Conservation (phyloP, 2,888 invertebrate genomes). For the Imbricaverruca yamaguchii region DNA sequence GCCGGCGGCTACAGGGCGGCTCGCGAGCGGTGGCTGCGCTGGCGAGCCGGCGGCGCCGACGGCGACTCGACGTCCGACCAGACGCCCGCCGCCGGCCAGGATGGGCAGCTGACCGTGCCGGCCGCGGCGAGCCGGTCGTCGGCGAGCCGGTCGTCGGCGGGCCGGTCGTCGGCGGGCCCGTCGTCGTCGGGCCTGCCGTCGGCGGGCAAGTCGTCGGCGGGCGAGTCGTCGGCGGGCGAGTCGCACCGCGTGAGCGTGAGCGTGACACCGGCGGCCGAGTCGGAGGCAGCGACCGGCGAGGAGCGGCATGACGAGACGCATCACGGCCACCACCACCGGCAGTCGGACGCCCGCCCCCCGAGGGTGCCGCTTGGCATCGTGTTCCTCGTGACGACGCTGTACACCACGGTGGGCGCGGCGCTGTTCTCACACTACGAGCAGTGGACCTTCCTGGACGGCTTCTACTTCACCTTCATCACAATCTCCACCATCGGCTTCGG, state of each 20-base stretch:
- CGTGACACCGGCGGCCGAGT: no score
- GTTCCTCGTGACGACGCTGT: neutral
- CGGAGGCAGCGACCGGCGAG: no score
- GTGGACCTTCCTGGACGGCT: neutral
- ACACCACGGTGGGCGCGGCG: neutral
- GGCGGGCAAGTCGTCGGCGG: neutral
- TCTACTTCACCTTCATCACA: constrained; percentile 18
- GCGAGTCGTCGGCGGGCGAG: neutral
- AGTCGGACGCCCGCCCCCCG: neutral
- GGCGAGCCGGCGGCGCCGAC: neutral
- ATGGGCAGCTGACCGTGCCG: neutral
- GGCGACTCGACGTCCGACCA: neutral
- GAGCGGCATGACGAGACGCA: no score
- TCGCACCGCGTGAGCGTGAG: no score
- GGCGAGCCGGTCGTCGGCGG: neutral
- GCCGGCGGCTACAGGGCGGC: neutral
- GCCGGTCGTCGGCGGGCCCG: no score
- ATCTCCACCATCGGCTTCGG: constrained; percentile 20
- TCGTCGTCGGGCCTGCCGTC: no score
- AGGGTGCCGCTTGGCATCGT: neutral
- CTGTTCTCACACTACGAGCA: neutral
- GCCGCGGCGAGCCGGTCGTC: neutral
- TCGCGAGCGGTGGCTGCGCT: neutral
- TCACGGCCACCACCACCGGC: neutral
- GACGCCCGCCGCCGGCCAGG: neutral